phyloP scores from a whole-genome alignment of 37 sponge, comb jelly and placozoan species.

The Eunapius fragilis region DNA sequence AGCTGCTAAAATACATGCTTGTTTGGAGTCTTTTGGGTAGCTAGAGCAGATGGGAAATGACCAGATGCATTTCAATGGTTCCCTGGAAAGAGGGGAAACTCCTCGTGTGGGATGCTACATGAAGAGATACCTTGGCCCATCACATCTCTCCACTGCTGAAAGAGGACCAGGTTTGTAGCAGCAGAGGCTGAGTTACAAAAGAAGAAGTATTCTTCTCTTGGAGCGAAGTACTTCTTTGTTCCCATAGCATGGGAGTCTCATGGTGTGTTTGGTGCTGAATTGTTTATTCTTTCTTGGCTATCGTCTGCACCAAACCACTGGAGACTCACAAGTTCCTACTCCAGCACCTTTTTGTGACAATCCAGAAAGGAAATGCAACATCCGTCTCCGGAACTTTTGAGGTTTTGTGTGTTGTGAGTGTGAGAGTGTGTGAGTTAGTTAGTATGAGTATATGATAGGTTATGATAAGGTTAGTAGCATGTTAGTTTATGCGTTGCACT shows the following conservation, averaged over 20 bases:
- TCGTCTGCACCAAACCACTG: too few species aligned
- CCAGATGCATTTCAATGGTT: slow-evolving; percentile 21
- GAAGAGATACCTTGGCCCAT: slow-evolving; percentile 22
- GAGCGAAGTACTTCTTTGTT: not conserved
- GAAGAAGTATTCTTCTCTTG: slow-evolving; percentile 10
- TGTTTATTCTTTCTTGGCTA: too few species aligned
- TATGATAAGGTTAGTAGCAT: too few species aligned
- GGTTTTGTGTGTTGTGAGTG: too few species aligned
- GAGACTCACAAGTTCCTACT: too few species aligned
- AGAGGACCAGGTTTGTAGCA: not conserved
- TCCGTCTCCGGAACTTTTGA: too few species aligned
- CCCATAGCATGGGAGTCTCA: slow-evolving; percentile 16
- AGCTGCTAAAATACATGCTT: slow-evolving; percentile 38
- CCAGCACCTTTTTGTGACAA: too few species aligned
- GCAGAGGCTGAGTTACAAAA: slow-evolving; percentile 2
- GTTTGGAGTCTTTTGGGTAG: slow-evolving; percentile 18
- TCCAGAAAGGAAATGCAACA: too few species aligned
- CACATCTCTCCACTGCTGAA: not conserved
- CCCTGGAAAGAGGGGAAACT: slow-evolving; percentile 20
- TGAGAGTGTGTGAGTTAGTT: too few species aligned
- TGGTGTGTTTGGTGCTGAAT: too few species aligned
- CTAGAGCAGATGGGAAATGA: slow-evolving; percentile 12
- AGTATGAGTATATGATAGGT: too few species aligned
- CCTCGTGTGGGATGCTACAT: not conserved
- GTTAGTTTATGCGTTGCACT: too few species aligned